Conservation (phyloP, 2,888 invertebrate genomes). For the Nemoura dubitans region DNA sequence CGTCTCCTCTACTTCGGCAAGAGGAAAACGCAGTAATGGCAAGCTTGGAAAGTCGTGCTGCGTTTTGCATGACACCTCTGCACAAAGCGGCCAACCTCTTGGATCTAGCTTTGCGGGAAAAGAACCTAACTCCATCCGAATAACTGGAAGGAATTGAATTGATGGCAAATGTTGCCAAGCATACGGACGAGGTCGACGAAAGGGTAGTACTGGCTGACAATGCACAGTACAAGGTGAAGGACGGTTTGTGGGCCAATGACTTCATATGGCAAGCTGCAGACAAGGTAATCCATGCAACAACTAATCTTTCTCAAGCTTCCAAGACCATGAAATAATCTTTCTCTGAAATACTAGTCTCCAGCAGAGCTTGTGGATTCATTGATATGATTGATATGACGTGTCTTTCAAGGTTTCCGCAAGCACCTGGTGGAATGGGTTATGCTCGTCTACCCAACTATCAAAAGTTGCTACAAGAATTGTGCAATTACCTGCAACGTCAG, state of each 20-base stretch:
- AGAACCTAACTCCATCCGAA: slow-evolving; percentile 23
- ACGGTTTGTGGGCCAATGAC: slow-evolving; percentile 15
- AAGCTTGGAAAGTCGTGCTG: slow-evolving; percentile 50
- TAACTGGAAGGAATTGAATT: slow-evolving; percentile 18
- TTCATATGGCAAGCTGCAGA: slow-evolving; percentile 19
- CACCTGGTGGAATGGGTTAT: slow-evolving; percentile 52
- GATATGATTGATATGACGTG: not conserved
- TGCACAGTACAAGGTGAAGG: slow-evolving; percentile 14
- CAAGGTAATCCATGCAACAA: not conserved
- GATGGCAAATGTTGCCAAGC: slow-evolving; percentile 10
- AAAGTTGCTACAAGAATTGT: slow-evolving; percentile 52
- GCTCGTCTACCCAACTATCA: slow-evolving; percentile 50
- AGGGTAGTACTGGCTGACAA: not conserved
- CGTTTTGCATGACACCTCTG: slow-evolving; percentile 51
- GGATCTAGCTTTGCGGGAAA: slow-evolving; percentile 52
- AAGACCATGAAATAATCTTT: not conserved
- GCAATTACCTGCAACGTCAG: slow-evolving; percentile 52
- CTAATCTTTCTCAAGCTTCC: no score
- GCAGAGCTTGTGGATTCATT: not conserved
- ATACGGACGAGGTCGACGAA: not conserved
- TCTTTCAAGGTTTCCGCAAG: slow-evolving; percentile 13
- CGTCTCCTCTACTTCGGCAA: not conserved
- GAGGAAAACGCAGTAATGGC: slow-evolving; percentile 42
- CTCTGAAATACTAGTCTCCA: not conserved
- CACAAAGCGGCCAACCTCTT: slow-evolving; percentile 54